Evolutionary conservation across 2,888 invertebrate genomes (phyloP).

Genomic region (Disparrhopalites patrizii): DNA sequence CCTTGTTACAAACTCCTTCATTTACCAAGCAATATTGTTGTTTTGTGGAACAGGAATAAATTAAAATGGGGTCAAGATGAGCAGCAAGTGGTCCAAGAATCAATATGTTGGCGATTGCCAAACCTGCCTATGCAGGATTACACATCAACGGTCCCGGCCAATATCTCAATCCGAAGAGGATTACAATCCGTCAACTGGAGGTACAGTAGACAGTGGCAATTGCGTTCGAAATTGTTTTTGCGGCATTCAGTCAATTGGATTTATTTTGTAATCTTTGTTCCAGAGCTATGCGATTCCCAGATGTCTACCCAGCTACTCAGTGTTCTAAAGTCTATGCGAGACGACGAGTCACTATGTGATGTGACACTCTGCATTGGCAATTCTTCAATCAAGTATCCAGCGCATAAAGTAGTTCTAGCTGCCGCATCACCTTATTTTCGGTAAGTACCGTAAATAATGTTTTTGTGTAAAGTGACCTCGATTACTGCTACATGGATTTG

Average conservation of each 20-base stretch:
- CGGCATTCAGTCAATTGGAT: neutral
- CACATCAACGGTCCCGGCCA: slow-evolving; percentile 44
- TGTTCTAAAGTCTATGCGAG: slow-evolving; percentile 45
- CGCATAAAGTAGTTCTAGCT: slow-evolving; percentile 53
- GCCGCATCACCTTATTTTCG: slow-evolving; percentile 54
- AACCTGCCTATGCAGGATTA: slow-evolving; percentile 47
- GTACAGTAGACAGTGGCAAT: slow-evolving; percentile 29
- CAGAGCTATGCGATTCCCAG: slow-evolving; percentile 47
- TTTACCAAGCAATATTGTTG: no score
- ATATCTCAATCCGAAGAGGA: slow-evolving; percentile 43
- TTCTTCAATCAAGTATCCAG: slow-evolving; percentile 47
- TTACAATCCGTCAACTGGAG: slow-evolving; percentile 30
- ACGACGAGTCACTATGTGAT: slow-evolving; percentile 48
- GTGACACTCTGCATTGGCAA: slow-evolving; percentile 43
- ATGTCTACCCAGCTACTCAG: slow-evolving; percentile 46
- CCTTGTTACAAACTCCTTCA: no score
- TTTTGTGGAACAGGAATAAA: neutral
- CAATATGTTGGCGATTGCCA: slow-evolving; percentile 47
- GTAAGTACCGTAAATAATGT: slow-evolving; percentile 8
- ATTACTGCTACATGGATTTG: neutral
- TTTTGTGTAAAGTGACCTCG: neutral
- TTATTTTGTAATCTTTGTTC: neutral
- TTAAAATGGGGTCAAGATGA: slow-evolving; percentile 32
- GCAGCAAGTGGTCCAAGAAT: slow-evolving; percentile 45
- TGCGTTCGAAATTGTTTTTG: no score